phyloP scores from a whole-genome alignment of 2,113 vertebrate genomes.

The Sorex fumeus region DNA sequence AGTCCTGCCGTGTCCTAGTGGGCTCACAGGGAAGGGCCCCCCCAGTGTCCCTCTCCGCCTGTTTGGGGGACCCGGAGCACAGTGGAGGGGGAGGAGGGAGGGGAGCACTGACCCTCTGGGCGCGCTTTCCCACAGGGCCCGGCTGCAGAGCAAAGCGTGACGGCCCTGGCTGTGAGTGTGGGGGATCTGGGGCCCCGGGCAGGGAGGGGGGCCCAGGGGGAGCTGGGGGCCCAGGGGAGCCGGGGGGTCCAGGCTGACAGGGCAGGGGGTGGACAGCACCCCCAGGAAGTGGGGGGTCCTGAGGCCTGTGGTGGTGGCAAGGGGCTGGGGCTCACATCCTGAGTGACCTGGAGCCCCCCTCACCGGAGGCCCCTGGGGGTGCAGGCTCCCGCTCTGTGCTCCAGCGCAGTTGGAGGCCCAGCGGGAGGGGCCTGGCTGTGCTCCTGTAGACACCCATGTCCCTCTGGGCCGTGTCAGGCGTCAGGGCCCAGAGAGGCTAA shows the following conservation, averaged over 20 bases:
- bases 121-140: constrained; percentile 89
- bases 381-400: too few relatives aligned
- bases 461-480: background rate
- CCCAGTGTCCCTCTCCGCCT: too few relatives aligned
- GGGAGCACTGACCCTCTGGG: background rate
- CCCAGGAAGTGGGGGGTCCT: background rate
- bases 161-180: constrained; percentile 91
- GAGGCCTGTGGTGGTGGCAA: background rate
- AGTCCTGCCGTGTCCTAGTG: too few relatives aligned
- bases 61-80: background rate
- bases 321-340: background rate
- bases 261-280: background rate
- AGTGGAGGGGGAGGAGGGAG: background rate
- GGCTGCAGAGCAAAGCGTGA: constrained; percentile 87
- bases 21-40: too few relatives aligned
- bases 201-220: constrained; percentile 83
- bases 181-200: constrained; percentile 83
- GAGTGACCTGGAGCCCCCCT: background rate
- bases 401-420: too few relatives aligned
- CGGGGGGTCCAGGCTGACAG: too few relatives aligned
- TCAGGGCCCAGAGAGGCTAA: constrained; percentile 4
- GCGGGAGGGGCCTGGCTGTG: background rate
- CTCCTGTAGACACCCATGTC: background rate
- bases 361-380: too few relatives aligned
- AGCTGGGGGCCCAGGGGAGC: too few relatives aligned